A percentile compares a stretch with the other conserved stretches of the same genome.
Evolutionary conservation across 2,113 vertebrate species (phyloP).

Genomic region (Actenoides hombroni): DNA sequence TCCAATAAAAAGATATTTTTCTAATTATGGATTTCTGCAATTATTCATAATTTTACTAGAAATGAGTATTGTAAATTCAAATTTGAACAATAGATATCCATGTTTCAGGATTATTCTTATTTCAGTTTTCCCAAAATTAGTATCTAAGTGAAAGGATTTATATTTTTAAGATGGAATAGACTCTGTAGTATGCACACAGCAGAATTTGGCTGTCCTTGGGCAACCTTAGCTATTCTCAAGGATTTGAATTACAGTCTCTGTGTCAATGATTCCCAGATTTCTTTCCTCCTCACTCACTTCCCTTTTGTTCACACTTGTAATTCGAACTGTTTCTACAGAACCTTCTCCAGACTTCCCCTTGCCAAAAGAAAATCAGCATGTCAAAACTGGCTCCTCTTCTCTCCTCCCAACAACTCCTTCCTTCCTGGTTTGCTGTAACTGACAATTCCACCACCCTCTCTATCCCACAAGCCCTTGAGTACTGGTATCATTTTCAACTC

Average conservation of each 20-base stretch:
- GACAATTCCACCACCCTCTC: neutral
- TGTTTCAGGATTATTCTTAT: neutral
- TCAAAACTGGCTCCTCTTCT: neutral
- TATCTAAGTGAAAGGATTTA: neutral
- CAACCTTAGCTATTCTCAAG: neutral
- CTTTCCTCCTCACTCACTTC: neutral
- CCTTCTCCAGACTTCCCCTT: conserved; percentile 15
- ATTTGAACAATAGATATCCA: neutral
- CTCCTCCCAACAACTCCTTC: neutral
- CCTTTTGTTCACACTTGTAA: conserved; percentile 53
- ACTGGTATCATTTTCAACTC: neutral
- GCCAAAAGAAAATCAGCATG: conserved; percentile 6
- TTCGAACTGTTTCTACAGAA: conserved; percentile 23
- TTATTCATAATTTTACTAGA: neutral
- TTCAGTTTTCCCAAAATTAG: neutral
- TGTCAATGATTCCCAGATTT: conserved; percentile 14
- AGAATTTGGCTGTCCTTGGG: neutral
- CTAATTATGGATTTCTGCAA: neutral
- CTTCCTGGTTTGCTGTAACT: neutral
- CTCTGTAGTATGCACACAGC: neutral
- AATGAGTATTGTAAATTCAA: neutral
- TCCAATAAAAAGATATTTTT: neutral
- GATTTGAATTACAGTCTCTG: neutral
- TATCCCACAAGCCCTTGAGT: neutral
- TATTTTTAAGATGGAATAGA: neutral